Base-by-base conservation (phyloP, 2,113 vertebrate species). In the Chinchilla lanigera region DNA sequence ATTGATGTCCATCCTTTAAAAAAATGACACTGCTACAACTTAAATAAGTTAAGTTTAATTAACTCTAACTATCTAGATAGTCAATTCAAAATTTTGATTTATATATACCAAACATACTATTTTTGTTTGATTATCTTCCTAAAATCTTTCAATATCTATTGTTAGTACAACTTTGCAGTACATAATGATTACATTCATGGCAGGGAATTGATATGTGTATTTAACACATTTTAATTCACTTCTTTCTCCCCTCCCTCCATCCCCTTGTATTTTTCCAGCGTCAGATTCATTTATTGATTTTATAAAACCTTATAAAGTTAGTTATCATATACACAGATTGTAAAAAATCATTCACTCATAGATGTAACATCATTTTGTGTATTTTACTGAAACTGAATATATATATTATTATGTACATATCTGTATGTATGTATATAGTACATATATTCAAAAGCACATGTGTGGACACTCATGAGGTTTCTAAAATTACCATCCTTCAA, bases 1-100 rank as follows among this genome's bases (percentile, higher is more conserved):
- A 90, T 61, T 90, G 50, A 82, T 95, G 26, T 6, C 12, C 24
- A 35, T 63, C 82, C 44, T 35, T 61, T 19, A 65, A 93, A 90
- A 90, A 52, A 56, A 22, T 14, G 56, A 80, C 0, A 58, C 11
- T 80, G 35, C 54, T 86, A 12, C 80, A 92, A 89, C 73, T 9
- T 44, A 22, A 86, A 87, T 92, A 95, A 92, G 73, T 12, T 56
- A 26, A 89, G 83, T 93, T 96, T 93, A 89, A 86, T 52, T 77
- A 52, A 41, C 35, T 90, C 1, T 88, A 65, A 95, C 71, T 47
- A 28, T 71, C 24, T 89, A 95, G 71, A 69, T 89, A 73, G 47
- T 87, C 35, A 60, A 67, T 69, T 26, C 28, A 77, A 60, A 92
- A 89, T 9, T 96, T 83, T 56, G 16, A 35, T 9, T 38, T 20